Evolutionary conservation across 2,797 vertebrate species (phyloP), one percentile per base, ranked within the genome.

Genomic region (Spea hammondii): DNA sequence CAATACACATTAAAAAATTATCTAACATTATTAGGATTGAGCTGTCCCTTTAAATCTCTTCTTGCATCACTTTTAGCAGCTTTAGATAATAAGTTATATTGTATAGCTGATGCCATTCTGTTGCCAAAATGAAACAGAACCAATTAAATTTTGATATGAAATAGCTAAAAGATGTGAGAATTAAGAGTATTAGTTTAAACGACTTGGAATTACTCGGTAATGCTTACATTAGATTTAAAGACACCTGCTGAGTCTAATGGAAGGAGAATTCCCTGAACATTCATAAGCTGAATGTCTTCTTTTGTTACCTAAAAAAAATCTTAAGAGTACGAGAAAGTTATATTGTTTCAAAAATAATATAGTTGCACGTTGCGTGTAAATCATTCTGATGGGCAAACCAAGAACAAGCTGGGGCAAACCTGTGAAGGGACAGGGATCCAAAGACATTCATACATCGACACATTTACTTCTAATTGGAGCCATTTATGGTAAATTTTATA

Each of bases 181-280:
- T 12, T 84, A 83, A 80, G 59, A 82, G 54, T 72, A 79, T n/a
- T 55, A 80, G 57, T 71, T 84, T 2, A 4, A 69, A 64, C 76
- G 54, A 77, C 72, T 83, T 47, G 66, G 79, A 84, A 85, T 87
- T 86, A 79, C 78, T 84, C 83, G 46, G 12, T n/a, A 65, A 55
- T 14, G 46, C 77, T 12, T 0, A 49, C 67, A 3, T 74, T 78
- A 44, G 76, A 83, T 46, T 9, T 11, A 8, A 51, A 83, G 75
- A 57, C 47, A 76, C 86, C 79, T 83, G 79, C 84, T 80, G 64
- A 10, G 72, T 73, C 79, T 70, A 73, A 44, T 54, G 64, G 84
- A 86, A 83, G 80, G 78, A 84, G 85, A 53, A 1, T 57, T 79
- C 71, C 49, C 82, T 78, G 78, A 76, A 82, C 65, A 84, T 80